Base-by-base conservation (phyloP, 1,140 invertebrate genomes). In the Drosophila triauraria region DNA sequence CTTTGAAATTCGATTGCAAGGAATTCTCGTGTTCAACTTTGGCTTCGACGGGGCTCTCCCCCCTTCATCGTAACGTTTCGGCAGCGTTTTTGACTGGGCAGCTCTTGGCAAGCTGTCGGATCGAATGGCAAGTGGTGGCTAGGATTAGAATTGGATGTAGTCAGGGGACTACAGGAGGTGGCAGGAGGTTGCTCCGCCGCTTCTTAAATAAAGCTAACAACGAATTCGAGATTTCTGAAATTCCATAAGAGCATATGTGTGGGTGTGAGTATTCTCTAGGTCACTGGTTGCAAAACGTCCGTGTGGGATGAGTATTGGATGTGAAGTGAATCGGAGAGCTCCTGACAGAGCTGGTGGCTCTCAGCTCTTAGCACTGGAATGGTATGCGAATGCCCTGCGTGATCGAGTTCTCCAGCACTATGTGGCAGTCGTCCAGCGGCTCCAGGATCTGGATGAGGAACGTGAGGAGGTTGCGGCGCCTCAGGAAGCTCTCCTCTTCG, bases 361-460 rank as follows among this genome's bases (percentile, higher is more conserved):
- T 92, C 83, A 93, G 82, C 92, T 27, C 67, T 92, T 82, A 93
- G 82, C 92, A 93, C 64, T 93, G 92, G 43, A 94, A 94, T 65
- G 96, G 95, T 86, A 99, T 97, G 83, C 98, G 95, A 88, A 99
- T 97, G 82, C 98, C 98, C 93, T 99, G 96, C 20, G 98, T 98
- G 30, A 99, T 95, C 53, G 98, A 99, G 80, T 98, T 96, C 93
- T 99, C 98, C 20, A 99, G 94, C 50, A 96, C 95, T 78, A 99
- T 97, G 84, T 98, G 96, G 90, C 98, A 98, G 80, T 99, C 98
- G 85, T 98, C 96, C 9, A 99, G 94, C 5, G 98, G 97, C 72
- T 97, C 96, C 30, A 99, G 94, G 83, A 99, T 98, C 93, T 99
- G 97, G 72, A 97, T 95, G 15, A 99, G 95, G 93, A 98, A 99